Evolutionary conservation across 1,140 invertebrate species (phyloP).

Genomic region (Globodera rostochiensis): DNA sequence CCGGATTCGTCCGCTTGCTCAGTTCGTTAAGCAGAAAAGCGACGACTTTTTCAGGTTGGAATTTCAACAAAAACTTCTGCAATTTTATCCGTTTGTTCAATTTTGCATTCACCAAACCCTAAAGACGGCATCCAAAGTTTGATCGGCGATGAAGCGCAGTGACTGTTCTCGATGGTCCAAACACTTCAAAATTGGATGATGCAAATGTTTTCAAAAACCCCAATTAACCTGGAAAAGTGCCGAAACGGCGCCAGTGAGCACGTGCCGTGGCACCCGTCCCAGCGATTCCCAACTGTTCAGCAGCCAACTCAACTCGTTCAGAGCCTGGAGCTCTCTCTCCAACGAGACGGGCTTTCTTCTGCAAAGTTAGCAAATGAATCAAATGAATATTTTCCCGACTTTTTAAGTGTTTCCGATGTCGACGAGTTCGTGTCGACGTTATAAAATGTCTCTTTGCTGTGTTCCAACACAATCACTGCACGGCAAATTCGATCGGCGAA

Average conservation of each 20-base stretch:
- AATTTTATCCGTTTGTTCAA: neutral
- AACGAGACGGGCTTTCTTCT: neutral
- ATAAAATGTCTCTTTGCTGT: neutral
- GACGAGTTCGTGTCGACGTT: neutral
- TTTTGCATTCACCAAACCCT: slow-evolving; percentile 26
- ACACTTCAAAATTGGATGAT: neutral
- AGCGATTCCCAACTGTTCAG: neutral
- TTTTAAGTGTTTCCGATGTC: neutral
- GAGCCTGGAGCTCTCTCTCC: slow-evolving; percentile 1
- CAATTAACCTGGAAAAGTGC: slow-evolving; percentile 9
- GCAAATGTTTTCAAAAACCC: slow-evolving; percentile 1
- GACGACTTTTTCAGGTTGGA: slow-evolving; percentile 35
- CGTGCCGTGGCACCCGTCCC: neutral
- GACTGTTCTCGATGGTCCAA: slow-evolving; percentile 31
- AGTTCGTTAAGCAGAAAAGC: slow-evolving; percentile 34
- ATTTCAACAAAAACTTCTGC: slow-evolving; percentile 42
- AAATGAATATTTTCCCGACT: neutral
- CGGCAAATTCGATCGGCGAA: neutral
- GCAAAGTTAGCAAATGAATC: neutral
- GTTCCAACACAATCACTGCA: neutral
- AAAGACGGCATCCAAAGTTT: slow-evolving; percentile 38
- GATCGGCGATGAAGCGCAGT: slow-evolving; percentile 42
- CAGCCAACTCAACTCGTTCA: neutral
- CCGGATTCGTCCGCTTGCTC: slow-evolving; percentile 25
- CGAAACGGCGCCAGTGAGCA: neutral